These are phyloP conservation scores for Tenualosa thibaudeaui DNA, from an alignment of 2,797 vertebrate species.

Conservation along the genomic window DNA sequence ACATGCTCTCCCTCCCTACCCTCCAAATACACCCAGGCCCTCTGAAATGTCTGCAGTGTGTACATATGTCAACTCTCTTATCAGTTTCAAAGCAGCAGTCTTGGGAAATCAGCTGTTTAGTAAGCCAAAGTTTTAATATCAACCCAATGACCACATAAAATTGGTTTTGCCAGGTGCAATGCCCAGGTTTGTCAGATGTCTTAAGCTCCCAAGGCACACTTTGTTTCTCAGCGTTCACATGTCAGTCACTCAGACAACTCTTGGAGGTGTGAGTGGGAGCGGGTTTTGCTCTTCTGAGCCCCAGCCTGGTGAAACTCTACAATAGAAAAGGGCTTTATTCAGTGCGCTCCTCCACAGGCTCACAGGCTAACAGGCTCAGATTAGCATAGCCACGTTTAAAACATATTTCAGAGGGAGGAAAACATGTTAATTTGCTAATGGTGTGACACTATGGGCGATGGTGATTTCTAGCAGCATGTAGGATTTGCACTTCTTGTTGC, in stretches of 20 bases:
- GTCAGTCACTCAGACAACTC: not conserved
- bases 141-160: constrained; percentile 46
- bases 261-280: not conserved
- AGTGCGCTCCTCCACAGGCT: not conserved
- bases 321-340: constrained; percentile 43
- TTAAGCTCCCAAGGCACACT: constrained; percentile 49
- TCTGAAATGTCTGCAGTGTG: constrained; percentile 41
- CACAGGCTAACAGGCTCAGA: not conserved
- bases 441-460: constrained; percentile 8
- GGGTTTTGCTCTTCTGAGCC: not conserved
- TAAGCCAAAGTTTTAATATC: constrained; percentile 50
- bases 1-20: not conserved
- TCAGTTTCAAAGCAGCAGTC: constrained; percentile 41
- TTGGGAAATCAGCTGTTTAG: constrained; percentile 30
- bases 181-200: constrained; percentile 58
- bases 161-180: constrained; percentile 54
- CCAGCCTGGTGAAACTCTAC: constrained; percentile 44
- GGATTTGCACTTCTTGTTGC: constrained; percentile 28
- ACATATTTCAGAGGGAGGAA: constrained; percentile 34
- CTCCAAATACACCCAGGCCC: not conserved
- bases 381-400: not conserved
- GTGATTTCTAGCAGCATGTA: constrained; percentile 6
- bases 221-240: constrained; percentile 35
- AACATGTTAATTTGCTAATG: constrained; percentile 57
- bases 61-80: constrained; percentile 35